A percentile compares a stretch with the other conserved stretches of the same genome.
These are phyloP conservation scores for Tenthredo livida DNA, from an alignment of 2,888 invertebrate genomes.

Conservation along the genomic window DNA sequence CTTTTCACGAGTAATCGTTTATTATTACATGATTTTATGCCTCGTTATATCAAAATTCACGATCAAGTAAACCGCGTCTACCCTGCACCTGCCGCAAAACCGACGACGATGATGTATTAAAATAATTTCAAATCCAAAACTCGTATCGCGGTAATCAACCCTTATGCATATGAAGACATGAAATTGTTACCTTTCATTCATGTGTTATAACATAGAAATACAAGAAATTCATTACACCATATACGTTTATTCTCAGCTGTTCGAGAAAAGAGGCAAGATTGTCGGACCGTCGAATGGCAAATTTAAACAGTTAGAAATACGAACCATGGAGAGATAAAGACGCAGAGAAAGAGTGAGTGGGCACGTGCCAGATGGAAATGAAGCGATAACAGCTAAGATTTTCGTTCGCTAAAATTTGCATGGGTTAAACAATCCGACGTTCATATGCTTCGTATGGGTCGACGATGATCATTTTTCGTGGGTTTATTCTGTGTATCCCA, in stretches of 20 bases:
- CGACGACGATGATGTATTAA: not conserved
- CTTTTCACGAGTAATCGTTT: not conserved
- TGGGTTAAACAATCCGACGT: constrained; percentile 15
- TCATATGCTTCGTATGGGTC: not conserved
- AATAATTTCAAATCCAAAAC: not conserved
- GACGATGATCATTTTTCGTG: too few species aligned
- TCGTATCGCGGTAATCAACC: not conserved
- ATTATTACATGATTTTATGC: not conserved
- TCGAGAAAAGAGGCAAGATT: too few species aligned
- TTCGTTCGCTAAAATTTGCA: constrained; percentile 15
- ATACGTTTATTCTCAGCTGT: too few species aligned
- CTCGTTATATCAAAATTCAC: not conserved
- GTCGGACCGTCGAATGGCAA: not conserved
- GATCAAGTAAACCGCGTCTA: not conserved
- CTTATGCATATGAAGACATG: not conserved
- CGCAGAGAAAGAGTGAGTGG: not conserved
- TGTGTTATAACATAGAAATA: too few species aligned
- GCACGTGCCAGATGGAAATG: constrained; percentile 17
- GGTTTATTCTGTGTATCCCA: not conserved
- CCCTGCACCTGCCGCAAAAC: not conserved
- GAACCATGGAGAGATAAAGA: not conserved
- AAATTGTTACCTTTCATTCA: not conserved
- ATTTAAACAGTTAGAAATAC: not conserved
- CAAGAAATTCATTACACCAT: too few species aligned
- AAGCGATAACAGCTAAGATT: constrained; percentile 40